A percentile compares a stretch with the other conserved stretches of the same genome.
Conservation (phyloP, 2,113 vertebrate species). For the Antechinus stuartii region DNA sequence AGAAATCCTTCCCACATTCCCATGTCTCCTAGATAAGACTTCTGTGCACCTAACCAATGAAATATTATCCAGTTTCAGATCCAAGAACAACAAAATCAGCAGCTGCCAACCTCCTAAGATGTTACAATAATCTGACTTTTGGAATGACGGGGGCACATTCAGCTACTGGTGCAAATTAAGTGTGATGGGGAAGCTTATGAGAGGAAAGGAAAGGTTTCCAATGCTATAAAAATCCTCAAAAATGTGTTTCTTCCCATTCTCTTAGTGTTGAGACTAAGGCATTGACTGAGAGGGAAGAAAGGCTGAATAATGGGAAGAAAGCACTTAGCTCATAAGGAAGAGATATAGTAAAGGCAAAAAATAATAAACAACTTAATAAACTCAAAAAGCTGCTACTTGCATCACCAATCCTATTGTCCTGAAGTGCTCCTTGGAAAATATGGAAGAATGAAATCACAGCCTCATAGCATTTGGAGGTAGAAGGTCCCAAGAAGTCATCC, state of each 20-base stretch:
- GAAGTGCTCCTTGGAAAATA: neutral
- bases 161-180: neutral
- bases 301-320: conserved; percentile 44
- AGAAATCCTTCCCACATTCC: neutral
- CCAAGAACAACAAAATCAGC: neutral
- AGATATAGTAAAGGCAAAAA: neutral
- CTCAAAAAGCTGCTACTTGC: neutral
- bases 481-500: neutral
- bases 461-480: neutral
- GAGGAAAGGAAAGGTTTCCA: neutral
- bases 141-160: neutral
- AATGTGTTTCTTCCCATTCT: conserved; percentile 57
- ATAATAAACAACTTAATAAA: neutral
- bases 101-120: neutral
- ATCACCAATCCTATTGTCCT: neutral
- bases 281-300: neutral
- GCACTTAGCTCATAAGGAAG: neutral
- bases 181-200: too few relatives aligned
- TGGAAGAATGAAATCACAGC: neutral
- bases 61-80: neutral
- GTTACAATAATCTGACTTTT: neutral
- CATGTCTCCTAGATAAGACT: neutral
- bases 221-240: neutral
- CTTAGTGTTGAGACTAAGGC: conserved; percentile 21
- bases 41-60: neutral